Evolutionary conservation across 2,888 invertebrate species (phyloP).

Genomic region (Pseudococcus viburni): DNA sequence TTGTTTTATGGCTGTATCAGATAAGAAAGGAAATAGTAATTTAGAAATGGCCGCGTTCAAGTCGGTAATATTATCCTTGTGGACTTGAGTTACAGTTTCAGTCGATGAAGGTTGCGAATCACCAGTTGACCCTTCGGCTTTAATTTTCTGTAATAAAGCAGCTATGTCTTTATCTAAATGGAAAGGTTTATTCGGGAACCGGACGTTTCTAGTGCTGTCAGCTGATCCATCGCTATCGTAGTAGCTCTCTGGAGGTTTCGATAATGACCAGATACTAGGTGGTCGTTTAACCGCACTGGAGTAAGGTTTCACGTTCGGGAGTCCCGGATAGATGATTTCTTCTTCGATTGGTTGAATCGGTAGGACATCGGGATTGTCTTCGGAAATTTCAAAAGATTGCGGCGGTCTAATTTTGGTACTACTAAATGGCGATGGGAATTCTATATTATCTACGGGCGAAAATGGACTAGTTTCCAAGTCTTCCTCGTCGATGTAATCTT

Average conservation of each 20-base stretch:
- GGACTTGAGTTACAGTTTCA: not conserved
- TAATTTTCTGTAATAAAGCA: constrained; percentile 51
- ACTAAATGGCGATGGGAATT: not conserved
- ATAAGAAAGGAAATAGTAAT: constrained; percentile 54
- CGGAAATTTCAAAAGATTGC: constrained; percentile 27
- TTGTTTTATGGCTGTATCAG: constrained; percentile 52
- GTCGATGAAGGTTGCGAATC: constrained; percentile 18
- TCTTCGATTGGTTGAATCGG: constrained; percentile 56
- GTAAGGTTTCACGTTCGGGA: constrained; percentile 21
- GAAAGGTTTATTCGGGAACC: constrained; percentile 2
- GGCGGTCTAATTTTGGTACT: constrained; percentile 21
- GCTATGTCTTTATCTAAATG: constrained; percentile 54
- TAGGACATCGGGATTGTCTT: constrained; percentile 12
- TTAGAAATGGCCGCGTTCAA: constrained; percentile 59
- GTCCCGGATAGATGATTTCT: constrained; percentile 28
- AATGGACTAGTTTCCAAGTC: constrained; percentile 50
- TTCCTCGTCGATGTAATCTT: constrained; percentile 58
- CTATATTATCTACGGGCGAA: constrained; percentile 18
- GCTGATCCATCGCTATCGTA: constrained; percentile 39
- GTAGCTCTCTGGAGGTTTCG: constrained; percentile 45
- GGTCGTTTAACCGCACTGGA: not conserved
- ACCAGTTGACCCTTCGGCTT: constrained; percentile 21
- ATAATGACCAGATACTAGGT: constrained; percentile 22
- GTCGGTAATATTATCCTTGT: constrained; percentile 42
- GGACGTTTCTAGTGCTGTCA: constrained; percentile 35